Conservation (phyloP, 2,113 vertebrate species). For the Leptobrachium ailaonicum region DNA sequence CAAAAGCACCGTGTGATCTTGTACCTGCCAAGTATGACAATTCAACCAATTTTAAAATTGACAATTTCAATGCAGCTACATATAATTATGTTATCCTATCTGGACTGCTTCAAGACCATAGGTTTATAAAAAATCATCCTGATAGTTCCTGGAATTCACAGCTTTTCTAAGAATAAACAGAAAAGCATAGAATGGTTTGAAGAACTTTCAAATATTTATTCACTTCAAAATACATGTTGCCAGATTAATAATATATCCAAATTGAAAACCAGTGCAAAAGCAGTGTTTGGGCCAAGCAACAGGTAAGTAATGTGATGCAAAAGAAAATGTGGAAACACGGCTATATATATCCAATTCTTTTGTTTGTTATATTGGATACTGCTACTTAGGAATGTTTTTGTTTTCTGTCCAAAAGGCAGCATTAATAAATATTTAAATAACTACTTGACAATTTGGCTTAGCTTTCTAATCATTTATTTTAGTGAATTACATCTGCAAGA, state of each 20-base stretch:
- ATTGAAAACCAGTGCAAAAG: slow-evolving; percentile 1
- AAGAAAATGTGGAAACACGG: too few relatives aligned
- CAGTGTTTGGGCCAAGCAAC: background rate
- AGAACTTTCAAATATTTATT: background rate
- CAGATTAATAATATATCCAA: too few relatives aligned
- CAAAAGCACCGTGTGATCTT: background rate
- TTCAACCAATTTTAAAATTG: background rate
- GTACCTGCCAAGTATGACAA: background rate
- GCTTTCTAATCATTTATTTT: background rate
- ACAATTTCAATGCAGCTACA: background rate
- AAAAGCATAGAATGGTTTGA: background rate
- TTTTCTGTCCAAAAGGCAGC: background rate
- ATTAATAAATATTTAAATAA: background rate
- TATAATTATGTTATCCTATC: background rate
- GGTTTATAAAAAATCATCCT: background rate
- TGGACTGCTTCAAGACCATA: background rate
- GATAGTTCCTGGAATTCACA: slow-evolving; percentile 5
- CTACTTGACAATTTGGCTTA: background rate
- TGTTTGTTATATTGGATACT: too few relatives aligned
- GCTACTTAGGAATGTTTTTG: too few relatives aligned
- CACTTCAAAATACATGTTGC: background rate
- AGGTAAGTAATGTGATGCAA: background rate
- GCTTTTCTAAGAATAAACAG: background rate
- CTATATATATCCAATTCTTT: too few relatives aligned
- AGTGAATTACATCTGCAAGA: background rate